These are phyloP conservation scores for Chloropsis hardwickii DNA, from an alignment of 2,113 vertebrate species.

Conservation along the genomic window DNA sequence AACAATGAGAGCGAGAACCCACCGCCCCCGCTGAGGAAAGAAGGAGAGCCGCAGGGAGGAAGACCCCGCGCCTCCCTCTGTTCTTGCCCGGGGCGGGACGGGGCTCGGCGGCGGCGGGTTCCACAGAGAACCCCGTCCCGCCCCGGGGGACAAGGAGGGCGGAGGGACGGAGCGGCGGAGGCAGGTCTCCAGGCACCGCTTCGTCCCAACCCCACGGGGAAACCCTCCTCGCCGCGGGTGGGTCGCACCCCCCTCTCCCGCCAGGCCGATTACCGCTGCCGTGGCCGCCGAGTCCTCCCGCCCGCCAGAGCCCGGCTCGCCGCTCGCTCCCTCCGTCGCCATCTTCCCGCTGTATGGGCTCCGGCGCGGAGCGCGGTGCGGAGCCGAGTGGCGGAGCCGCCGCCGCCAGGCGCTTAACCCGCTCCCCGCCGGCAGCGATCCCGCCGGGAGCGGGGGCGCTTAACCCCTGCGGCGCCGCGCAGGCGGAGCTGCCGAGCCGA, in stretches of 20 bases:
- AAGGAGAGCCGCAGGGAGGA: background rate
- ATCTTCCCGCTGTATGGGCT: conserved; percentile 71
- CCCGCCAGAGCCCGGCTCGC: conserved; percentile 60
- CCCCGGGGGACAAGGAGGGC: background rate
- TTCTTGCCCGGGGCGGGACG: background rate
- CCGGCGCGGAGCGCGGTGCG: conserved; percentile 53
- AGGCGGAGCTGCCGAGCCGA: background rate
- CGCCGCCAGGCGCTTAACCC: conserved; percentile 59
- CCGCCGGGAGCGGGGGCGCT: background rate
- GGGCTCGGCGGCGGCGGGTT: background rate
- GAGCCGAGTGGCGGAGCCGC: conserved; percentile 26
- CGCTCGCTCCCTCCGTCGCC: conserved; percentile 74
- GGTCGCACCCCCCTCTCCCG: background rate
- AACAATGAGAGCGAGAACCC: background rate
- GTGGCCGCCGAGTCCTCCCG: conserved; percentile 47
- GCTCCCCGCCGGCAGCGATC: conserved; percentile 21
- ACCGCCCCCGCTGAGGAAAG: background rate
- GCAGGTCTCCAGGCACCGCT: background rate
- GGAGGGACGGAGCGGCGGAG: background rate
- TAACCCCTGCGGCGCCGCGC: conserved; percentile 25
- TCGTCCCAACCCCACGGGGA: background rate
- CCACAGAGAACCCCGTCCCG: background rate
- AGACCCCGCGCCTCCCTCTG: background rate
- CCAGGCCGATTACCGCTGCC: conserved; percentile 57
- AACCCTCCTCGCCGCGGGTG: background rate